Evolutionary conservation across 2,888 invertebrate genomes (phyloP), one percentile per base, ranked within the genome.

Genomic region (Tinea pellionella): DNA sequence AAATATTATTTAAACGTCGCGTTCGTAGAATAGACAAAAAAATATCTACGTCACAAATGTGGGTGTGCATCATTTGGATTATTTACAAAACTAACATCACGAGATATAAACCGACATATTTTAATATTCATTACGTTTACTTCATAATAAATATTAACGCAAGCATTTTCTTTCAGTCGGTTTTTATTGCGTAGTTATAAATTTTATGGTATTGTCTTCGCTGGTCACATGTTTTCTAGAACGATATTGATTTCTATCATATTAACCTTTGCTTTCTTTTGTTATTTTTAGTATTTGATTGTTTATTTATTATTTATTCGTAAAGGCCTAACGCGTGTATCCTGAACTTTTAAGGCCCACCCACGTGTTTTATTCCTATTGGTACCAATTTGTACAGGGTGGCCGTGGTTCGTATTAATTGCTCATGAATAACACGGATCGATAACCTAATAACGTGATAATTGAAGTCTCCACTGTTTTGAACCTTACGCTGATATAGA

Each of bases 61-160:
- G 16, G 47, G 47, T 16, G 47, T 47, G 47, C 47, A 47, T 47
- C 47, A 47, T 47, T 47, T 47, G 47, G 15, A 47, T 47, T 47
- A 47, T 47, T 47, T 47, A 47, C 47, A 47, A 47, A 47, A 47
- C 8, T 8, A 8, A 13, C 47, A 16, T 15, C 47, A 47, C 47
- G 47, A 47, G 47, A 16, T 47, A 47, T 47, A 47, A 47, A 16
- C 13, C 47, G 47, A 47, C 16, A 8, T 47, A 16, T 47, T 47
- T 47, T 15, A 47, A 47, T 47, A 47, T 47, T 47, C 47, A 37
- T 37, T 47, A 15, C 16, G 2, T 8, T 47, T 47, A 16, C 47
- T 47, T 47, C 2, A 15, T 15, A 47, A 16, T 9, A 47, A 47
- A 15, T 47, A 13, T 47, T 47, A n/a, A 9, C 8, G 15, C 9